Evolutionary conservation across 2,113 vertebrate species (phyloP).

Genomic region (Cottus gobio): DNA sequence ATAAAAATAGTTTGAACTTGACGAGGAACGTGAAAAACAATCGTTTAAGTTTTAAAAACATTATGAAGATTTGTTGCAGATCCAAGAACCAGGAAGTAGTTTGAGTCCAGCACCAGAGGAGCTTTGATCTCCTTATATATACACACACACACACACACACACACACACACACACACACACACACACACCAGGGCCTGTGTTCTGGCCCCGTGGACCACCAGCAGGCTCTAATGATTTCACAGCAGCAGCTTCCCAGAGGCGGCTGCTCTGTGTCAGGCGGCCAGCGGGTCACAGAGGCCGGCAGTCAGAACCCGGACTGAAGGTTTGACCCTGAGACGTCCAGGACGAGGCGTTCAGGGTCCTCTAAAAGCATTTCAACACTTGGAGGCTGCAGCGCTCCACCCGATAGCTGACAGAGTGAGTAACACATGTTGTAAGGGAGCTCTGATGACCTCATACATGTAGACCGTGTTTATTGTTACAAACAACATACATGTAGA

Average conservation of each 20-base stretch:
- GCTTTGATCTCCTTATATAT: conserved; percentile 15
- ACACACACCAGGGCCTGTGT: neutral
- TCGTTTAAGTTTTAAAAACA: neutral
- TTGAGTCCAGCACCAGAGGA: neutral
- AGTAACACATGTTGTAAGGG: neutral
- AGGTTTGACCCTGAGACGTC: conserved; percentile 63
- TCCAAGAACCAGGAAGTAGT: neutral
- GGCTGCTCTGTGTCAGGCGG: conserved; percentile 76
- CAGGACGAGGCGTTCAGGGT: conserved; percentile 47
- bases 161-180: neutral
- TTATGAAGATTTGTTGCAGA: neutral
- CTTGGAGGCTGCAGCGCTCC: neutral
- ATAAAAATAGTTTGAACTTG: too few species aligned
- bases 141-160: neutral
- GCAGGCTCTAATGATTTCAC: conserved; percentile 73
- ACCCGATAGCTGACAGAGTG: neutral
- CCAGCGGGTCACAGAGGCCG: too few species aligned
- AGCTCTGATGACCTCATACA: neutral
- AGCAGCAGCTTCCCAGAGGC: conserved; percentile 67
- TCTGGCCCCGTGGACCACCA: conserved; percentile 63
- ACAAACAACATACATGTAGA: too few species aligned
- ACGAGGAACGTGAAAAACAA: neutral
- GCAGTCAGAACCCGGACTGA: conserved; percentile 69
- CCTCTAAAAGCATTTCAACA: conserved; percentile 46
- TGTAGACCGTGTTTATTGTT: too few species aligned